A percentile compares a stretch with the other conserved stretches of the same genome.
Conservation (phyloP, 2,888 invertebrate species). For the Apamea sordens region DNA sequence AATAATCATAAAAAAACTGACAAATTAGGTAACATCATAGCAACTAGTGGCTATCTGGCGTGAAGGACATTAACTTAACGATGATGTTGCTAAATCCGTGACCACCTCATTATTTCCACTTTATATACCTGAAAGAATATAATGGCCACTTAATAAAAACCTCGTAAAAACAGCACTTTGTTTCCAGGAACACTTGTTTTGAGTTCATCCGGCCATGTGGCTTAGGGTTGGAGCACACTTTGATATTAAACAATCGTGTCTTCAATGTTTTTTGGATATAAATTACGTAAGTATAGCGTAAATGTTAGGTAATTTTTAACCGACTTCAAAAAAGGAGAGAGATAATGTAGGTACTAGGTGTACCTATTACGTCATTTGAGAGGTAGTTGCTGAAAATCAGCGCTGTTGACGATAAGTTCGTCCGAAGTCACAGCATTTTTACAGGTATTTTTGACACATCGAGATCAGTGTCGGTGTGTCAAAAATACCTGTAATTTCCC, state of each 20-base stretch:
- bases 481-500: too few relatives aligned
- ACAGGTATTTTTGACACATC: too few relatives aligned
- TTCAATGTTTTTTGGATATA: neutral
- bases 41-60: constrained; percentile 21
- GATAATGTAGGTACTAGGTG: too few relatives aligned
- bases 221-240: constrained; percentile 10
- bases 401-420: too few relatives aligned
- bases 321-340: neutral
- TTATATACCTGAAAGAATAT: constrained; percentile 53
- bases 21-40: constrained; percentile 13
- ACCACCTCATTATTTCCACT: constrained; percentile 54
- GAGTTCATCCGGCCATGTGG: constrained; percentile 56
- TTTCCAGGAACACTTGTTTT: constrained; percentile 56
- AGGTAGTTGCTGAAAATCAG: too few relatives aligned
- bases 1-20: neutral
- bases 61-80: constrained; percentile 31
- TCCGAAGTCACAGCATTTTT: too few relatives aligned
- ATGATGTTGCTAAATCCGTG: constrained; percentile 30
- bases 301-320: too few relatives aligned
- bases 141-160: constrained; percentile 65
- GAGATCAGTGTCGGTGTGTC: too few relatives aligned
- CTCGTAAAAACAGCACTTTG: constrained; percentile 58
- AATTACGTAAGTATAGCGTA: too few relatives aligned
- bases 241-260: constrained; percentile 9
- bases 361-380: too few relatives aligned